phyloP scores from a whole-genome alignment of 2,888 invertebrate species.

The Pemphredon lugubris region DNA sequence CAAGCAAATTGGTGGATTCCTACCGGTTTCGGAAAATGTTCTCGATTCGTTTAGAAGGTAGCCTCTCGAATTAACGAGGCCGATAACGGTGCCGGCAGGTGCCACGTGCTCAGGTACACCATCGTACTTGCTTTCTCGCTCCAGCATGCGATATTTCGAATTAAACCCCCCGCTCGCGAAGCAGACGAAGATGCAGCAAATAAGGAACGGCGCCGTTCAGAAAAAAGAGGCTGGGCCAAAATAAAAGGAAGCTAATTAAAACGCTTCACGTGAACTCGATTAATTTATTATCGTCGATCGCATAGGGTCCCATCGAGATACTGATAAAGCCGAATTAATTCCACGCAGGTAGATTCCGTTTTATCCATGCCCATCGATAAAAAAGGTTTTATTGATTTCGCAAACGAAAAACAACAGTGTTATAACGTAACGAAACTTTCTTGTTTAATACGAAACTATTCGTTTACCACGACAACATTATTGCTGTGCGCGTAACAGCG shows the following conservation, averaged over 20 bases:
- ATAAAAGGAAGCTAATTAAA: conserved; percentile 32
- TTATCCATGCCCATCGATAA: too few species aligned
- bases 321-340: too few species aligned
- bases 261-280: conserved; percentile 4
- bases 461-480: too few species aligned
- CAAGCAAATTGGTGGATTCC: too few species aligned
- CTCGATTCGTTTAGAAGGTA: conserved; percentile 67
- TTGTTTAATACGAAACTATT: too few species aligned
- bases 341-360: too few species aligned
- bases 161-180: conserved; percentile 20
- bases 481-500: too few species aligned
- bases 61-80: conserved; percentile 69
- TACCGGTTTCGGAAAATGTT: conserved; percentile 55
- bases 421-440: too few species aligned
- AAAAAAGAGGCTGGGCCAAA: conserved; percentile 23
- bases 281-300: conserved; percentile 29
- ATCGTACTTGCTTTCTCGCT: conserved; percentile 54
- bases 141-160: conserved; percentile 33
- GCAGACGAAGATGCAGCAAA: neutral
- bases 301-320: too few species aligned
- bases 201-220: neutral
- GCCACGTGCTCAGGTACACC: conserved; percentile 55
- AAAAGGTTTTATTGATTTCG: too few species aligned
- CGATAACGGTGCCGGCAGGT: conserved; percentile 76
- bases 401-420: too few species aligned